A percentile compares a stretch with the other conserved stretches of the same genome.
These are phyloP conservation scores for Boloria euphrosyne DNA, from an alignment of 2,888 invertebrate genomes.

Conservation along the genomic window DNA sequence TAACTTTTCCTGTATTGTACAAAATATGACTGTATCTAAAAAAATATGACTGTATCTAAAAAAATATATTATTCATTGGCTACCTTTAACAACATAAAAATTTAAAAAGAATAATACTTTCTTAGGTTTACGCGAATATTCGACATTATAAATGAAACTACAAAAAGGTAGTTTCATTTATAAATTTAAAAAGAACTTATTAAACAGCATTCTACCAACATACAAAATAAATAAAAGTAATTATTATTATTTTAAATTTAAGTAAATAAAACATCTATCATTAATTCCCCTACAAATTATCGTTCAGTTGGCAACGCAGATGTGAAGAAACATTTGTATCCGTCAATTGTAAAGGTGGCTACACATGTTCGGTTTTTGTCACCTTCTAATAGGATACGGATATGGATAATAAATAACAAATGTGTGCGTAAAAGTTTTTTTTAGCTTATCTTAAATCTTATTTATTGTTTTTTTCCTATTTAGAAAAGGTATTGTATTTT, in stretches of 20 bases:
- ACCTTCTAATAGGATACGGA: slow-evolving; percentile 19
- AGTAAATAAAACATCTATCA: no score
- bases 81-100: no score
- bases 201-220: not conserved
- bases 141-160: no score
- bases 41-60: no score
- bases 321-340: slow-evolving; percentile 30
- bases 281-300: slow-evolving; percentile 19
- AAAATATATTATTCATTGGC: no score
- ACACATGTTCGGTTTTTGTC: slow-evolving; percentile 25
- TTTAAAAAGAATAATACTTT: no score
- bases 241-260: no score
- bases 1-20: slow-evolving; percentile 9
- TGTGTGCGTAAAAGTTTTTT: slow-evolving; percentile 5
- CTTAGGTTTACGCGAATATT: no score
- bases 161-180: no score
- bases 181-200: no score
- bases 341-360: slow-evolving; percentile 33
- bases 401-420: slow-evolving; percentile 3
- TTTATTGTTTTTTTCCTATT: slow-evolving; percentile 1
- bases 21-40: slow-evolving; percentile 1
- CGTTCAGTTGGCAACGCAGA: slow-evolving; percentile 28
- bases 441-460: slow-evolving; percentile 2
- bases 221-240: no score
- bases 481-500: no score